Base-by-base conservation (phyloP, 1,140 invertebrate species). In the Drosophila tropicalis region DNA sequence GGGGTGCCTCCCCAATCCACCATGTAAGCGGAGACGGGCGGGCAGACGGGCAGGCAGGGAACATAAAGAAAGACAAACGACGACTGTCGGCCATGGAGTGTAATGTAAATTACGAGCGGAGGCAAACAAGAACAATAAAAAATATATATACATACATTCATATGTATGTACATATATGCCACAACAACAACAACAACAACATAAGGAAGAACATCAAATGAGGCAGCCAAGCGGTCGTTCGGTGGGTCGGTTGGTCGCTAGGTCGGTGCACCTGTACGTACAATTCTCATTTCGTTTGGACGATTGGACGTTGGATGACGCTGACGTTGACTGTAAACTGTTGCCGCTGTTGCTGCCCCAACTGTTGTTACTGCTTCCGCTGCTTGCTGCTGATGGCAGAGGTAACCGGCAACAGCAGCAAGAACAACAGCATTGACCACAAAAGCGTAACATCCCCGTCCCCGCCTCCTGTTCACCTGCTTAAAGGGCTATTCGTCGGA, bases 31-130 rank as follows among this genome's bases (percentile, higher is more conserved):
- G 15, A 41, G 32, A 10, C 32, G 9, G 32, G 6, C 32, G 36
- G 36, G 9, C 57, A 17, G 19, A 13, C 25, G 9, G 34, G 34
- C 15, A 15, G 15, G 29, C 39, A 71, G 63, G 72, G 66, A 79
- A 75, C 82, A 71, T 86, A 81, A 81, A 86, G 82, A 70, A 76
- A 86, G 79, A 79, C 75, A 75, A 86, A 85, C 82, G 74, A 64
- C 74, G 74, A 77, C 77, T 66, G 73, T 58, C 73, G 79, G 64
- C 67, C 66, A 75, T 64, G 79, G 68, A 72, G 67, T 76, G 79
- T 70, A 87, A 79, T 83, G 70, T 81, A 83, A 83, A 87, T 87
- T 82, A 83, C 83, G 76, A 89, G 72, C 76, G 62, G 70, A 82
- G 76, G 62, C 76, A 70, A 72, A 70, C 72, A 71, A 80, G 67